These are phyloP conservation scores for Campoplex capitator DNA, from an alignment of 2,888 invertebrate species.

Conservation along the genomic window DNA sequence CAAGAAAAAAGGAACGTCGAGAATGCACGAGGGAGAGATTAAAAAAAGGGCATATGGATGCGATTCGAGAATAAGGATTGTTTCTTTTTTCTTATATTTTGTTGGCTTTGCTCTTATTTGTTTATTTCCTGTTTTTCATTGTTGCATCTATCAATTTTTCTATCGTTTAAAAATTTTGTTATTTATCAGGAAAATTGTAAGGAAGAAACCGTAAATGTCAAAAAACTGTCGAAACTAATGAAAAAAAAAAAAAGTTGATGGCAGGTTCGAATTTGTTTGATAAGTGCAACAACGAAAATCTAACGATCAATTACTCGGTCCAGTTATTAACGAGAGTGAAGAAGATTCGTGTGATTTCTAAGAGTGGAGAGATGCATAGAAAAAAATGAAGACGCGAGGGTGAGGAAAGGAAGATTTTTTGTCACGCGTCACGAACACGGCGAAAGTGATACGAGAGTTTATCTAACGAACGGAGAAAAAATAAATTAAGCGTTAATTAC, in stretches of 20 bases:
- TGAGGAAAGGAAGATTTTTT: conserved; percentile 75
- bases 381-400: conserved; percentile 59
- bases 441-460: conserved; percentile 79
- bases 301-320: conserved; percentile 46
- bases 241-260: conserved; percentile 12
- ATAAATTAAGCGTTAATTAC: conserved; percentile 36
- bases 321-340: conserved; percentile 63
- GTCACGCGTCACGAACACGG: conserved; percentile 79
- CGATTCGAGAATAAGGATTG: conserved; percentile 61
- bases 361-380: conserved; percentile 7
- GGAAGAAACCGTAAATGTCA: not conserved
- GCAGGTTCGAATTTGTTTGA: conserved; percentile 5
- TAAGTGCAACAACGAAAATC: conserved; percentile 13
- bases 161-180: not conserved
- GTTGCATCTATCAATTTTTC: not conserved
- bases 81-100: conserved; percentile 9
- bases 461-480: conserved; percentile 26
- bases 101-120: not conserved
- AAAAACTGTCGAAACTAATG: not conserved
- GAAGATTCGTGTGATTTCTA: conserved; percentile 31
- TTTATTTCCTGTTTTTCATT: not conserved
- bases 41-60: conserved; percentile 74
- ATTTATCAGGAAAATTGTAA: conserved; percentile 41
- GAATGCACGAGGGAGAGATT: conserved; percentile 28
- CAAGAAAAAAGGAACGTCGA: conserved; percentile 66